Evolutionary conservation across 2,113 vertebrate genomes (phyloP).

Genomic region (Illadopsis cleaveri): DNA sequence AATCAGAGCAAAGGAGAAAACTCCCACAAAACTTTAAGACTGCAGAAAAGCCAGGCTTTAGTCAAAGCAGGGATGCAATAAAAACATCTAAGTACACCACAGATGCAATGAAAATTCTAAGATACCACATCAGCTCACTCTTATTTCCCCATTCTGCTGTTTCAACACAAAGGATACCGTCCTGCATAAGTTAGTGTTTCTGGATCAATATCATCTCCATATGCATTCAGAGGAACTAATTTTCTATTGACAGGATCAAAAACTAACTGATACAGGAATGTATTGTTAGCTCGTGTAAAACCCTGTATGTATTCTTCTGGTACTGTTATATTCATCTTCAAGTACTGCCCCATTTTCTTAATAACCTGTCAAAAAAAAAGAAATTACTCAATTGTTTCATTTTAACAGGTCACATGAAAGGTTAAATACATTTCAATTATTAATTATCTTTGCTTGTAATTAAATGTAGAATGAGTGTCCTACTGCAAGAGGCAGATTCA

Average conservation of each 20-base stretch:
- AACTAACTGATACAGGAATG: constrained; percentile 95
- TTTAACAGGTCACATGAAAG: neutral
- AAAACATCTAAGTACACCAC: neutral
- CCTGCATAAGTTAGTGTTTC: constrained; percentile 87
- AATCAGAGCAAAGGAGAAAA: neutral
- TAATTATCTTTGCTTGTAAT: neutral
- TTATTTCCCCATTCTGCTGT: neutral
- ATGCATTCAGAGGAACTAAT: constrained; percentile 90
- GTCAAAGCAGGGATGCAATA: neutral
- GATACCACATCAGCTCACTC: neutral
- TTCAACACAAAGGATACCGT: constrained; percentile 85
- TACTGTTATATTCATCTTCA: constrained; percentile 88
- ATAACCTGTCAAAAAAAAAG: constrained; percentile 81
- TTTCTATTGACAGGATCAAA: constrained; percentile 90
- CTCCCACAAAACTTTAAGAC: neutral
- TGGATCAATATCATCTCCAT: constrained; percentile 81
- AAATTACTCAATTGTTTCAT: neutral
- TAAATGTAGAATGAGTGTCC: neutral
- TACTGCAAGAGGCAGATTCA: neutral
- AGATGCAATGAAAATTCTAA: neutral
- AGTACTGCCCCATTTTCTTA: constrained; percentile 95
- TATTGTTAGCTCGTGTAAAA: constrained; percentile 92
- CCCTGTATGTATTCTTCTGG: constrained; percentile 91
- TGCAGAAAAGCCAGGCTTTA: neutral
- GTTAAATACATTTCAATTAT: neutral